phyloP scores from a whole-genome alignment of 2,888 invertebrate species.

The Tipula unca region DNA sequence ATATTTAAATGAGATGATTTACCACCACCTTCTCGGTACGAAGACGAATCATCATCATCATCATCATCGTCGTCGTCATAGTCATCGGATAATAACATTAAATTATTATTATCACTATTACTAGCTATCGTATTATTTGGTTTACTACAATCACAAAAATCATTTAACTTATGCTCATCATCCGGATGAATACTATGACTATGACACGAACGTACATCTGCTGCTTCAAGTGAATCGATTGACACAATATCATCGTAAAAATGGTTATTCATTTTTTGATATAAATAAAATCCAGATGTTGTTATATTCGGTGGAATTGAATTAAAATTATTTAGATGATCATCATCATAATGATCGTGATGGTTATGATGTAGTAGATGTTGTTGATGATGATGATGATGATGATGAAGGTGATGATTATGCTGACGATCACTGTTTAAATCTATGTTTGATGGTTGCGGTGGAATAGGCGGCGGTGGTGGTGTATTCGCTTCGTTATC shows the following conservation, averaged over 20 bases:
- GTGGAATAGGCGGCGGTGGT: slow-evolving; percentile 20
- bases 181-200: background rate
- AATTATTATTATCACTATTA: slow-evolving; percentile 15
- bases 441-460: background rate
- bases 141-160: background rate
- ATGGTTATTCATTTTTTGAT: slow-evolving; percentile 18
- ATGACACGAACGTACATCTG: background rate
- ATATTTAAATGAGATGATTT: background rate
- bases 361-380: background rate
- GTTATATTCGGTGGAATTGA: background rate
- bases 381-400: background rate
- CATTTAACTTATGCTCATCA: background rate
- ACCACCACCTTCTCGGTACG: slow-evolving; percentile 3
- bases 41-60: slow-evolving; percentile 17
- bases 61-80: background rate
- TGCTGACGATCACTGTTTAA: background rate
- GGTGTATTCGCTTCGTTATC: slow-evolving; percentile 20
- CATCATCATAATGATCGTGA: background rate
- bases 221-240: slow-evolving; percentile 14
- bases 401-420: background rate
- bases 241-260: slow-evolving; percentile 14
- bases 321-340: background rate
- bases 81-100: background rate
- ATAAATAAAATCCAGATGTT: slow-evolving; percentile 19
- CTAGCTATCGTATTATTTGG: background rate